phyloP scores from a whole-genome alignment of 92 coral and sea anemone species.

The Ricordea florida region DNA sequence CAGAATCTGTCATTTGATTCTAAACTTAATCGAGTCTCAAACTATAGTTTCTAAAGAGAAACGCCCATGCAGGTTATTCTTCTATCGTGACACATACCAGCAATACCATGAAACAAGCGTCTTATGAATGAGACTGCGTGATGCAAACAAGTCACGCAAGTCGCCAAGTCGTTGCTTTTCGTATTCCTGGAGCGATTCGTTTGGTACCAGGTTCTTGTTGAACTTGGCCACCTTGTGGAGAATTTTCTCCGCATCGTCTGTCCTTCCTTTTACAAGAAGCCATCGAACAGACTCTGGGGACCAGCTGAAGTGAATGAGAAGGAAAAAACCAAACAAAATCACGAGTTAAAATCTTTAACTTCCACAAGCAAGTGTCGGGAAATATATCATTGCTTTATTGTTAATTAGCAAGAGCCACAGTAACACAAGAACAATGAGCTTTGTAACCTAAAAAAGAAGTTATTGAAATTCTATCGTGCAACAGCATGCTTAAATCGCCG shows the following conservation, averaged over 20 bases:
- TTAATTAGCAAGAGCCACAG: too few relatives aligned
- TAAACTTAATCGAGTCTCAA: too few relatives aligned
- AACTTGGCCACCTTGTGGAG: slow-evolving; percentile 35
- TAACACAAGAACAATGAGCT: too few relatives aligned
- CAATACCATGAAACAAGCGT: slow-evolving; percentile 62
- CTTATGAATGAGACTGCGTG: slow-evolving; percentile 34
- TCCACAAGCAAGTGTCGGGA: too few relatives aligned
- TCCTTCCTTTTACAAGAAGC: slow-evolving; percentile 48
- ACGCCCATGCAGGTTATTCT: neutral
- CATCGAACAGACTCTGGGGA: slow-evolving; percentile 70
- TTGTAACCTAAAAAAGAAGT: too few relatives aligned
- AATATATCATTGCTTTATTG: too few relatives aligned
- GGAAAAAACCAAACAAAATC: neutral
- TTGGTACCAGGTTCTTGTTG: slow-evolving; percentile 18
- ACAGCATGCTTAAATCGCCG: too few relatives aligned
- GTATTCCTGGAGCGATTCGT: slow-evolving; percentile 1
- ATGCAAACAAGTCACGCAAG: slow-evolving; percentile 49
- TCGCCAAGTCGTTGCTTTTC: slow-evolving; percentile 59
- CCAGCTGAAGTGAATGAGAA: neutral
- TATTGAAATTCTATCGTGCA: too few relatives aligned
- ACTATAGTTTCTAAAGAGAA: too few relatives aligned
- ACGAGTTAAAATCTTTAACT: too few relatives aligned
- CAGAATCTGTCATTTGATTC: too few relatives aligned
- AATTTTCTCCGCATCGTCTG: slow-evolving; percentile 26
- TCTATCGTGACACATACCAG: slow-evolving; percentile 32